Evolutionary conservation across 2,797 vertebrate genomes (phyloP).

Genomic region (Dendrocincla tyrannina): DNA sequence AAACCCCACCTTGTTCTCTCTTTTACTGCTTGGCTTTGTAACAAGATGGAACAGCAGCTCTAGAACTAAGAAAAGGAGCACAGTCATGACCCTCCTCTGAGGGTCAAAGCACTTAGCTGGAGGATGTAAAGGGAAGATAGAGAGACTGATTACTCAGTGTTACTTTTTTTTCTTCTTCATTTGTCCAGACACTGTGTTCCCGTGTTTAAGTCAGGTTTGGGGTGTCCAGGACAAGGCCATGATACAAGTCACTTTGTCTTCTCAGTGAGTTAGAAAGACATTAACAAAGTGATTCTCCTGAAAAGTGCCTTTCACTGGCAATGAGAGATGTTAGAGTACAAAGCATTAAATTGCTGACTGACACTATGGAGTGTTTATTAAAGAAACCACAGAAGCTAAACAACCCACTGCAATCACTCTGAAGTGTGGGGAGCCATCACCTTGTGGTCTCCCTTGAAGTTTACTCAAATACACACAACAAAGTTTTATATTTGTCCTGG

Average conservation of each 20-base stretch:
- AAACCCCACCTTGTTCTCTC: not conserved
- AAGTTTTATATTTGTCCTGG: not conserved
- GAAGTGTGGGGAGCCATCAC: not conserved
- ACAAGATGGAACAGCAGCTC: not conserved
- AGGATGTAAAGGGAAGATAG: not conserved
- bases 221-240: not conserved
- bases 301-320: slow-evolving; percentile 32
- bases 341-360: slow-evolving; percentile 13
- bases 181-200: not conserved
- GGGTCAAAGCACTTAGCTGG: not conserved
- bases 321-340: not conserved
- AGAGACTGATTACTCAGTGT: not conserved
- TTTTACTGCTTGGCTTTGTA: not conserved
- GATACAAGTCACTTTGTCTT: not conserved
- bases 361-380: not conserved
- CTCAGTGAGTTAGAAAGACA: slow-evolving; percentile 39
- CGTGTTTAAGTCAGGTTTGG: not conserved
- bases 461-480: not conserved
- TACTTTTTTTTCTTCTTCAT: not conserved
- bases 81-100: not conserved
- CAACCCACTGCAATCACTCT: not conserved
- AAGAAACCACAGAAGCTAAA: slow-evolving; percentile 2
- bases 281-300: slow-evolving; percentile 15
- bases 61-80: not conserved
- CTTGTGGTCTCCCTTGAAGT: not conserved